Base-by-base conservation (phyloP, 2,888 invertebrate species). In the Noctua comes region DNA sequence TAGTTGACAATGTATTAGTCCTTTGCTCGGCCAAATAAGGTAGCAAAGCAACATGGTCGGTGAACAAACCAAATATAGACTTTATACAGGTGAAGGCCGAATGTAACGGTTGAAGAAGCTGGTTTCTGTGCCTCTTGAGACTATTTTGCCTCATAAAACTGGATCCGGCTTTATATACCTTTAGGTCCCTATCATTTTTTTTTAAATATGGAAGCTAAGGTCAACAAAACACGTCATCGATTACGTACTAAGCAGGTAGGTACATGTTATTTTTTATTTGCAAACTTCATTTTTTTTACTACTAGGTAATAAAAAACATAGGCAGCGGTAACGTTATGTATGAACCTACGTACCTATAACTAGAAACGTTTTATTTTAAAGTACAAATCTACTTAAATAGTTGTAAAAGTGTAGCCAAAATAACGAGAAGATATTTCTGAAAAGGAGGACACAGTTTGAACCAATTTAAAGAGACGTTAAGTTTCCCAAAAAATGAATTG, bases 21-120 rank as follows among this genome's bases (percentile, higher is more conserved):
- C n/a, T 40, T 48, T n/a, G n/a, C 31, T 36, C 24, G 13, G 16
- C 48, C 24, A 51, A 40, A 43, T 31, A 73, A 24, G 43, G 46
- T 48, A 40, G n/a, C 4, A 27, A 31, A 40, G 27, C 2, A 27
- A 31, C 21, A 64, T 46, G 62, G 24, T 51, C 66, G 24, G 24
- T 18, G 51, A 64, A 68, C 57, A 69, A 68, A 57, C 46, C n/a
- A 16, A 69, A 48, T 13, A 76, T 16, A 46, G 16, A 3, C 51
- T 69, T 68, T 10, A 48, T 16, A 69, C 69, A 66, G 46, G 46
- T 62, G 84, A 84, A 81, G 84, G 84, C 59, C 66, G 13, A 57
- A 21, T 68, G 59, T 62, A 54, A 66, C 59, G 84, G 31, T 83
- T 43, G 36, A 40, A 68, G 40, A 83, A 68, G 73, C 43, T 57